A percentile compares a stretch with the other conserved stretches of the same genome.
These are phyloP conservation scores for Oreamnos americanus DNA, from an alignment of 2,113 vertebrate species.

Conservation along the genomic window DNA sequence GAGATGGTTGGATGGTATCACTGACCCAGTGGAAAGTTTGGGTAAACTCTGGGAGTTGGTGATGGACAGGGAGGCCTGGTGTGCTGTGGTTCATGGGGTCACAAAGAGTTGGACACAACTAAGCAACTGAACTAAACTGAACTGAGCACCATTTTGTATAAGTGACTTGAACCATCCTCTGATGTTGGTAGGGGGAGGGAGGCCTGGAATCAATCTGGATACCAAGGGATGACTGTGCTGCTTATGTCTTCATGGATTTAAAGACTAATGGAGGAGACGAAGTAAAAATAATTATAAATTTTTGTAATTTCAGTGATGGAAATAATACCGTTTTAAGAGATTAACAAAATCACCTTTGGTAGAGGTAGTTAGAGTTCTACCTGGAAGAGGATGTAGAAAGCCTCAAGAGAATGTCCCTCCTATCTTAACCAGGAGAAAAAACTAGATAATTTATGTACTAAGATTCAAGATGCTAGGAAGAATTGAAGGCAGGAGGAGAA, in stretches of 20 bases:
- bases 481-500: neutral
- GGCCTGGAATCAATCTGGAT: neutral
- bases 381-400: neutral
- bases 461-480: neutral
- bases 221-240: neutral
- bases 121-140: neutral
- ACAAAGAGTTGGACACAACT: neutral
- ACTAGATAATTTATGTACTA: neutral
- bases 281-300: neutral
- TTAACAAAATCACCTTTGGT: neutral
- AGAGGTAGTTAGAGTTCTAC: neutral
- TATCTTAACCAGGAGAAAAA: neutral
- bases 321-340: neutral
- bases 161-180: neutral
- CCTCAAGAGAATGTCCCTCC: neutral
- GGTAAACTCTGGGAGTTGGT: neutral
- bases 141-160: neutral
- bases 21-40: neutral
- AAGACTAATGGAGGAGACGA: neutral
- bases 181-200: neutral
- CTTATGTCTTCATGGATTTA: neutral
- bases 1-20: neutral
- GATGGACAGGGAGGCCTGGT: neutral
- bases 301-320: neutral
- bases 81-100: fast-evolving